Base-by-base conservation (phyloP, 2,888 invertebrate genomes). In the Aphelenchoides bicaudatus region DNA sequence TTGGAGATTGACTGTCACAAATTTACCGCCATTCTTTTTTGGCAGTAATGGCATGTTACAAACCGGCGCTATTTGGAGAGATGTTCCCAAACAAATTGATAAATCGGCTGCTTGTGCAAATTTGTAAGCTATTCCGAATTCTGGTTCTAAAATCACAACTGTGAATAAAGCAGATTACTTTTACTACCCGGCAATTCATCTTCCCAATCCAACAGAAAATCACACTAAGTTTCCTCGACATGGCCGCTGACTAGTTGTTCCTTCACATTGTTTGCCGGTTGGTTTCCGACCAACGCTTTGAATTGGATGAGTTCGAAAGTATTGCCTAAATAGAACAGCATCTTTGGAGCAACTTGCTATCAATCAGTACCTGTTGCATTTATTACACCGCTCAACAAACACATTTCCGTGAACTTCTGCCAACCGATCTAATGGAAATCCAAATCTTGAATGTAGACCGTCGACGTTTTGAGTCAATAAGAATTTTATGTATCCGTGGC, bases 341-440 rank as follows among this genome's bases (percentile, higher is more conserved):
- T 30, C 13, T 19, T 37, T 6, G 56, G 4, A 5, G 30, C 13
- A 13, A n/a, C 13, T 25, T 46, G 29, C 28, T 8, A 27, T 19
- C 39, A 38, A 72, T 82, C 87, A 87, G 85, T 86, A 80, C 88
- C 87, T 74, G 25, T 76, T 69, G 82, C 98, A 98, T 71, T 87
- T 85, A 78, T 87, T 86, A 80, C 98, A 98, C 79, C 91, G 88
- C 80, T 93, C 92, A 30, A 89, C 85, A 82, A 92, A 98, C 88
- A 98, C 93, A 80, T 98, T 94, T 1, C 98, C 98, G 83, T 98
- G 98, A 47, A 98, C 83, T 81, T 98, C 96, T 8, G 93, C 86
- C 62, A 98, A 81, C 77, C 87, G 83, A 71, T 87, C 85, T 60
- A 92, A 84, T 0, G 86, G 83, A 61, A 96, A 82, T 2, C 94